These are phyloP conservation scores for Chrysemys picta DNA, from an alignment of 2,113 vertebrate species.

Conservation along the genomic window DNA sequence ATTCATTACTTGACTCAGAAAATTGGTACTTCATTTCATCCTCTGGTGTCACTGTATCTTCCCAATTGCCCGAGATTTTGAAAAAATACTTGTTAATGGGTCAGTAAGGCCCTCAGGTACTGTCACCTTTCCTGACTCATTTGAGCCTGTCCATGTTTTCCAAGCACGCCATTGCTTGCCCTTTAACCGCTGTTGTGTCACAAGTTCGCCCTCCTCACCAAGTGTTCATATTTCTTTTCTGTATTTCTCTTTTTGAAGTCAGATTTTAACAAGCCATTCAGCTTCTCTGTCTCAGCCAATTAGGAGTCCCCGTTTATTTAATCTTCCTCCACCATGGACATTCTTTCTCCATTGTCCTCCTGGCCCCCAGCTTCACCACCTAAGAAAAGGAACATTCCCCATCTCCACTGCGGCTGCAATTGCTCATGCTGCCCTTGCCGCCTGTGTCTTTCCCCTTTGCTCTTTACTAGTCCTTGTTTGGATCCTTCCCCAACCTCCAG, in stretches of 20 bases:
- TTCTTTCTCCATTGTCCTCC: rapidly evolving
- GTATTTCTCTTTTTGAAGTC: not conserved
- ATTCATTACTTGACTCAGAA: too few relatives aligned
- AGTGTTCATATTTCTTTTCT: not conserved
- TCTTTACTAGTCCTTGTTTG: not conserved
- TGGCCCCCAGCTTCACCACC: rapidly evolving
- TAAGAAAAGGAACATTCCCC: not conserved
- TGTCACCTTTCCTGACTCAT: rapidly evolving
- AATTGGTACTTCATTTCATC: not conserved
- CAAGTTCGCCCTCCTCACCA: not conserved
- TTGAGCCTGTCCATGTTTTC: not conserved
- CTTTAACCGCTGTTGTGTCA: not conserved
- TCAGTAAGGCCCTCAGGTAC: not conserved
- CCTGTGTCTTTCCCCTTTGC: not conserved
- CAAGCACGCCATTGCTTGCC: not conserved
- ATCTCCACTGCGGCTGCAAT: rapidly evolving
- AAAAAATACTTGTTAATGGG: not conserved
- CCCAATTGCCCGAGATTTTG: not conserved
- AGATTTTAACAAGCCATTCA: not conserved
- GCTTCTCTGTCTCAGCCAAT: not conserved
- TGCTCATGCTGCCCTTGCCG: rapidly evolving
- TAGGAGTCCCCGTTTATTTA: not conserved
- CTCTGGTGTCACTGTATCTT: too few relatives aligned
- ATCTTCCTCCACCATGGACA: not conserved
- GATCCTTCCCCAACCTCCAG: not conserved